Evolutionary conservation across 2,888 invertebrate genomes (phyloP).

Genomic region (Sphaerophoria rueppellii): DNA sequence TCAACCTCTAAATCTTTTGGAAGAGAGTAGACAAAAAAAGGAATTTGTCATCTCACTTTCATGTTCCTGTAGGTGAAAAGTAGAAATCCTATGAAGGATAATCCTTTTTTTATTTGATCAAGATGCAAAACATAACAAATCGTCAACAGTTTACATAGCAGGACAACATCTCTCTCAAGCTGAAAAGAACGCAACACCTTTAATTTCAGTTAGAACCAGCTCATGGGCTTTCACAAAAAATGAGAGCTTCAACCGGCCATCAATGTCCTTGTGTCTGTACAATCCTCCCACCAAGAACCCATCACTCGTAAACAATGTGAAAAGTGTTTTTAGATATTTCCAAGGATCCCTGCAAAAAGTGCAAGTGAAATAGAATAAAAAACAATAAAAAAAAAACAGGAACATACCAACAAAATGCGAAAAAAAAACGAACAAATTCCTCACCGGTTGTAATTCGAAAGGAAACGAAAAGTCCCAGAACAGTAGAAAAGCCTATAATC

Average conservation of each 20-base stretch:
- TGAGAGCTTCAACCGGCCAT: not conserved
- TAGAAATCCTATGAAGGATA: too few relatives aligned
- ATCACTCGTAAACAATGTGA: constrained; percentile 25
- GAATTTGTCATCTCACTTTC: too few relatives aligned
- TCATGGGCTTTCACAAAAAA: not conserved
- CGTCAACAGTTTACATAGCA: not conserved
- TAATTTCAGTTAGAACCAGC: constrained; percentile 20
- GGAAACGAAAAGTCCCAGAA: not conserved
- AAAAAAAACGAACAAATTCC: not conserved
- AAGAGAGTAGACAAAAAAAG: too few relatives aligned
- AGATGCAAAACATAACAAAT: not conserved
- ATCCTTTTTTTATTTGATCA: too few relatives aligned
- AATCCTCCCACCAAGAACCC: not conserved
- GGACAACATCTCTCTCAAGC: not conserved
- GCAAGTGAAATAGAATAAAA: constrained; percentile 29
- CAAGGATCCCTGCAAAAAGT: constrained; percentile 32
- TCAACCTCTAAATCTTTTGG: too few relatives aligned
- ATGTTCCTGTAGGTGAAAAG: too few relatives aligned
- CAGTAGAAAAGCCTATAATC: constrained; percentile 49
- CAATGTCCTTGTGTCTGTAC: constrained; percentile 15
- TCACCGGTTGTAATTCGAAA: not conserved
- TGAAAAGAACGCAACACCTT: constrained; percentile 20
- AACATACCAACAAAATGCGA: not conserved
- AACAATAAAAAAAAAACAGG: not conserved
- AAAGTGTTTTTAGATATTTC: constrained; percentile 57